Percentiles rank a stretch among this genome's conserved stretches.
Conservation (phyloP, 2,113 vertebrate species). For the Oophaga pumilio region DNA sequence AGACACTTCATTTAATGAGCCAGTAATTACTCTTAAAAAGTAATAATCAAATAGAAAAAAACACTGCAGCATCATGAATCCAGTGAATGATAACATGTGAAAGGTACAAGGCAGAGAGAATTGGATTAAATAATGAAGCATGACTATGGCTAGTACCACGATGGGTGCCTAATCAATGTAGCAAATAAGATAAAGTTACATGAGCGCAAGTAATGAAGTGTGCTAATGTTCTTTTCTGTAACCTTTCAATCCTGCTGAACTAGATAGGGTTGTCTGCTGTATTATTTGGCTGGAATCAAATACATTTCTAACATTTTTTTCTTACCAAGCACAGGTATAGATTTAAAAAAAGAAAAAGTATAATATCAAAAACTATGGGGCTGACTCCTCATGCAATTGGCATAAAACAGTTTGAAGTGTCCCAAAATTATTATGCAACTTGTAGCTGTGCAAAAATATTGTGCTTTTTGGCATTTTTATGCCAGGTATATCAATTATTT, state of each 20-base stretch:
- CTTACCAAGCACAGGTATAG: not conserved
- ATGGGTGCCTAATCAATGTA: constrained; percentile 1
- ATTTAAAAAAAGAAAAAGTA: not conserved
- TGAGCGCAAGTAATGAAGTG: not conserved
- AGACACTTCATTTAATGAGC: not conserved
- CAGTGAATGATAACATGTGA: constrained; percentile 2
- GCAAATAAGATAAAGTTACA: constrained; percentile 27
- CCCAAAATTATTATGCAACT: too few relatives aligned
- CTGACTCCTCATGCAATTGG: too few relatives aligned
- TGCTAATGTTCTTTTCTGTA: not conserved
- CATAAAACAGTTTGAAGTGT: too few relatives aligned
- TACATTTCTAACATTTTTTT: not conserved
- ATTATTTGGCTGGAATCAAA: too few relatives aligned
- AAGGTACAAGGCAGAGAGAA: constrained; percentile 26
- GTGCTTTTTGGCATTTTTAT: too few relatives aligned
- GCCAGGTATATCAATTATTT: too few relatives aligned
- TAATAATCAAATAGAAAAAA: not conserved
- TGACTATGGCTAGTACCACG: not conserved
- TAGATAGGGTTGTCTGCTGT: not conserved
- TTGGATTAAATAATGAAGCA: constrained; percentile 38
- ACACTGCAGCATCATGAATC: constrained; percentile 28
- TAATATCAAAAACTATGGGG: not conserved
- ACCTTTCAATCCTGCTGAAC: not conserved
- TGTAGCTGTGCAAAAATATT: too few relatives aligned
- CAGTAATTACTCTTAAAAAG: not conserved